Evolutionary conservation across 2,888 invertebrate species (phyloP).

Genomic region (Allophyes oxyacanthae): DNA sequence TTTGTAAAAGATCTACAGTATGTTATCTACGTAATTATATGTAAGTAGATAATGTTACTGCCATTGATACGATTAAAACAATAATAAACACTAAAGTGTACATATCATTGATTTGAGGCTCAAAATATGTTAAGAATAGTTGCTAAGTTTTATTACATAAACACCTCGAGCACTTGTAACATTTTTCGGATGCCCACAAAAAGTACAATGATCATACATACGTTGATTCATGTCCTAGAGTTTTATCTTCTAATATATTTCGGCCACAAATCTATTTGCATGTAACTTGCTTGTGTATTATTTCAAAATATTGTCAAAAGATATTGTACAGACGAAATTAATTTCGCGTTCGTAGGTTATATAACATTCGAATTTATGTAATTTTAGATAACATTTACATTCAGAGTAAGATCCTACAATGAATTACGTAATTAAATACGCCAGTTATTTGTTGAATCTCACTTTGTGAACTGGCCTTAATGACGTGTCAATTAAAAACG

Average conservation of each 20-base stretch:
- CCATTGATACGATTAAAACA: constrained; percentile 54
- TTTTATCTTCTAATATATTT: constrained; percentile 81
- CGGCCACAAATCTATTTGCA: constrained; percentile 81
- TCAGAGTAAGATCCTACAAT: constrained; percentile 57
- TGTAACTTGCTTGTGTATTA: constrained; percentile 68
- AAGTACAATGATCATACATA: constrained; percentile 83
- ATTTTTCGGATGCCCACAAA: constrained; percentile 82
- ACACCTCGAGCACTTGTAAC: constrained; percentile 73
- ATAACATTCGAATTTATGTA: constrained; percentile 82
- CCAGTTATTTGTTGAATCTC: constrained; percentile 58
- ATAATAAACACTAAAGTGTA: constrained; percentile 60
- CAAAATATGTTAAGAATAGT: constrained; percentile 74
- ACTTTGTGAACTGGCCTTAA: constrained; percentile 66
- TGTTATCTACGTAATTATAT: constrained; percentile 48
- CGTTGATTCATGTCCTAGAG: constrained; percentile 78
- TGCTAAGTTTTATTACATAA: constrained; percentile 65
- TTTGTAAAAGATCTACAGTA: constrained; percentile 54
- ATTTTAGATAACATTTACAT: constrained; percentile 82
- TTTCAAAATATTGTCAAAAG: constrained; percentile 57
- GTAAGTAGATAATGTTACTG: constrained; percentile 53
- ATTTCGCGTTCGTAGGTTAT: constrained; percentile 68
- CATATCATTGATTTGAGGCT: constrained; percentile 80
- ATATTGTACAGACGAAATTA: constrained; percentile 70
- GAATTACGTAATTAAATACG: constrained; percentile 53
- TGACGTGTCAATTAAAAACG: constrained; percentile 80